Percentiles rank a stretch among this genome's conserved stretches.
Evolutionary conservation across 2,888 invertebrate genomes (phyloP).

Genomic region (Chrysolina oricalcia): DNA sequence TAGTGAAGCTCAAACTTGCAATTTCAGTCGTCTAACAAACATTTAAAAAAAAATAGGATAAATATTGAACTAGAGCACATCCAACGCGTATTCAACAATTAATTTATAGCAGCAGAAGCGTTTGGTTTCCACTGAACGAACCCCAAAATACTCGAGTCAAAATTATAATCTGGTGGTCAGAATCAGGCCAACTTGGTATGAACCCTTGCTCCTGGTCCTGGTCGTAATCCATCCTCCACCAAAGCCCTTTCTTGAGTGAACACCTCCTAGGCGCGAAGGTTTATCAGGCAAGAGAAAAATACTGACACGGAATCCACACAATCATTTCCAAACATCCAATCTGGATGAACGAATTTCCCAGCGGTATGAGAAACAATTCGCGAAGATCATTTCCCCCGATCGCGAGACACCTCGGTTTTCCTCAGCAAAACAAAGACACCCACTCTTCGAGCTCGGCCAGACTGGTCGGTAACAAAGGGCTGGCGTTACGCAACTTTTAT

Average conservation of each 20-base stretch:
- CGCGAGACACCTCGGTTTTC: conserved; percentile 14
- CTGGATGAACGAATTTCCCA: background rate
- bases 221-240: conserved; percentile 55
- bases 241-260: background rate
- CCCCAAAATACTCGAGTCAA: too few relatives aligned
- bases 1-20: too few relatives aligned
- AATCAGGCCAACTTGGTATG: conserved; percentile 67
- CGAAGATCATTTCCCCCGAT: background rate
- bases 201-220: conserved; percentile 64
- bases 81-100: too few relatives aligned
- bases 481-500: conserved; percentile 1
- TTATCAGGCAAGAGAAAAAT: background rate
- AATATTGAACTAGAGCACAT: too few relatives aligned
- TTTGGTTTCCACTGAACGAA: background rate
- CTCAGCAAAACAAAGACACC: conserved; percentile 37
- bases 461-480: background rate
- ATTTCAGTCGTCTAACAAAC: too few relatives aligned
- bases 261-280: background rate
- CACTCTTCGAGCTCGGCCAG: background rate
- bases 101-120: too few relatives aligned
- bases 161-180: conserved; percentile 65
- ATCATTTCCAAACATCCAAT: background rate
- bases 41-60: too few relatives aligned
- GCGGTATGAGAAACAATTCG: background rate
- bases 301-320: background rate